A percentile compares a stretch with the other conserved stretches of the same genome.
phyloP scores from a whole-genome alignment of 2,888 invertebrate genomes.

The Aphodius sticticus region DNA sequence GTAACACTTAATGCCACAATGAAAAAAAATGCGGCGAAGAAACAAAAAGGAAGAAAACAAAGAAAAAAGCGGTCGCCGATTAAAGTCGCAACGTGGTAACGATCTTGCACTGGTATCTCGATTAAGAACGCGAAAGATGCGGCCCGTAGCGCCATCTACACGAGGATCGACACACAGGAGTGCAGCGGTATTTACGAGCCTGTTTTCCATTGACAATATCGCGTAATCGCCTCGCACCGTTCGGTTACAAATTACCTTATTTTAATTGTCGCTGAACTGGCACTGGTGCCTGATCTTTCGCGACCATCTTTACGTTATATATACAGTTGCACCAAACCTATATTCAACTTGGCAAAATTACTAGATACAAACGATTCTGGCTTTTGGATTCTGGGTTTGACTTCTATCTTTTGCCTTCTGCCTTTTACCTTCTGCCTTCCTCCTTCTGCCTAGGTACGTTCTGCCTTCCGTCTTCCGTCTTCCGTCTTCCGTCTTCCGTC shows the following conservation, averaged over 20 bases:
- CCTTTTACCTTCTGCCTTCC: too few species aligned
- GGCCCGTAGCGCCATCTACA: constrained; percentile 31
- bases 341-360: too few species aligned
- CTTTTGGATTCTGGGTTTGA: too few species aligned
- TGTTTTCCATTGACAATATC: constrained; percentile 36
- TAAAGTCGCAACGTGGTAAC: neutral
- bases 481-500: too few species aligned
- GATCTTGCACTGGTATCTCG: constrained; percentile 26
- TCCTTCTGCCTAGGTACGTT: too few species aligned
- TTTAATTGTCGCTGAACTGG: constrained; percentile 30
- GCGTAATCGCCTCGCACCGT: constrained; percentile 30
- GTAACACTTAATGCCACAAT: neutral
- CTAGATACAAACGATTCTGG: too few species aligned
- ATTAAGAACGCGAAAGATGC: constrained; percentile 30
- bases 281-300: constrained; percentile 12
- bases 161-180: constrained; percentile 13
- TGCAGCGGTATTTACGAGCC: constrained; percentile 32
- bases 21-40: neutral
- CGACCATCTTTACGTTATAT: neutral
- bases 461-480: too few species aligned
- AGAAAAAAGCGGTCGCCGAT: neutral
- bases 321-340: too few species aligned
- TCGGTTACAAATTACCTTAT: constrained; percentile 36
- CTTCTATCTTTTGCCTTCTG: too few species aligned
- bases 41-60: neutral